These are phyloP conservation scores for Thymallus thymallus DNA, from an alignment of 2,113 vertebrate genomes.

Conservation along the genomic window DNA sequence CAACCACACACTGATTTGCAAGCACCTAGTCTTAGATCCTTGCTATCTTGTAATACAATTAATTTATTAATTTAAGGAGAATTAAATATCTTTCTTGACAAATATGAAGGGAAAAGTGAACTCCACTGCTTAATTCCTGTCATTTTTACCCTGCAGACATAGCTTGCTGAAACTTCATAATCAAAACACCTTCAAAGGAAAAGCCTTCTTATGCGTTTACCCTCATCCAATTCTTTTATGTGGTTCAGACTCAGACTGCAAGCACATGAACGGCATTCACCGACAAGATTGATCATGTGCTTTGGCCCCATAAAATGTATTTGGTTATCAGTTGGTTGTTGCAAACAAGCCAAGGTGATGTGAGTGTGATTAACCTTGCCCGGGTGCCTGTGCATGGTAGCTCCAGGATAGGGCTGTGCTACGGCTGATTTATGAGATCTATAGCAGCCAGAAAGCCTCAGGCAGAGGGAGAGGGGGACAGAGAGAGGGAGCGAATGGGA, in stretches of 20 bases:
- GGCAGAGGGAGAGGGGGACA: constrained; percentile 35
- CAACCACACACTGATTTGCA: background rate
- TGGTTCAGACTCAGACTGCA: constrained; percentile 36
- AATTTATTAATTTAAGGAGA: background rate
- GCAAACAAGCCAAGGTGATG: constrained; percentile 58
- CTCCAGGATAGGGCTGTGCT: constrained; percentile 59
- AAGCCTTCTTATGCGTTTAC: constrained; percentile 11
- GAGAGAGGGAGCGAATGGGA: constrained; percentile 38
- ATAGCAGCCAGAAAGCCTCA: constrained; percentile 59
- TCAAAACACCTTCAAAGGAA: constrained; percentile 24
- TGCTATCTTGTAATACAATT: background rate
- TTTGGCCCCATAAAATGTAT: constrained; percentile 53
- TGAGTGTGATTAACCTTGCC: constrained; percentile 64
- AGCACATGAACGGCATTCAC: constrained; percentile 46
- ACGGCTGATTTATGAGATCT: constrained; percentile 67
- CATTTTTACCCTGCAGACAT: constrained; percentile 11
- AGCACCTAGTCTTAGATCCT: background rate
- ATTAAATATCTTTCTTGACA: background rate
- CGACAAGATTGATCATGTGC: constrained; percentile 66
- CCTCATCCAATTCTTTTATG: constrained; percentile 47
- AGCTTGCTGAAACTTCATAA: constrained; percentile 29
- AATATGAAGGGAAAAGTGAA: background rate
- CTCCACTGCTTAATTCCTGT: background rate
- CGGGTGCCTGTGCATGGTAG: constrained; percentile 58
- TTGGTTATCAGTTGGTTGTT: constrained; percentile 59